Percentiles rank a stretch among this genome's conserved stretches.
phyloP scores from a whole-genome alignment of 2,888 invertebrate species.

The Metallyticus violacea region DNA sequence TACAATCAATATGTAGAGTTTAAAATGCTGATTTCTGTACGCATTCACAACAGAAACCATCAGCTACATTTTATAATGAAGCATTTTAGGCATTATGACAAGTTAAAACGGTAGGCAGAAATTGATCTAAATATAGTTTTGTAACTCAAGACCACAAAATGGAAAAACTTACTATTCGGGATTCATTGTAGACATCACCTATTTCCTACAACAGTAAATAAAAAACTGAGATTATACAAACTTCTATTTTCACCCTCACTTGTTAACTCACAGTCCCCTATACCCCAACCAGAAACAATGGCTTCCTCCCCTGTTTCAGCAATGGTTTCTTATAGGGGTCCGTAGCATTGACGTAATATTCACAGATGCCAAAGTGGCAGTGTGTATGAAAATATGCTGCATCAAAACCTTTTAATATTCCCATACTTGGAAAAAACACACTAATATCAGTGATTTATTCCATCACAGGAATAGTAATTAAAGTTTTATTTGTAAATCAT shows the following conservation, averaged over 20 bases:
- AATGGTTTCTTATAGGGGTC: slow-evolving; percentile 34
- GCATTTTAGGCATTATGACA: too few relatives aligned
- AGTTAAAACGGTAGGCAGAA: background rate
- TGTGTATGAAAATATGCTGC: background rate
- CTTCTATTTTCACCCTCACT: background rate
- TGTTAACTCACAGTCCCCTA: background rate
- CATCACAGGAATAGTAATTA: too few relatives aligned
- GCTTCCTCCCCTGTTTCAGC: slow-evolving; percentile 31
- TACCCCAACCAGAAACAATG: slow-evolving; percentile 31
- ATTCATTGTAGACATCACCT: slow-evolving; percentile 58
- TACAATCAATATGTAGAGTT: too few relatives aligned
- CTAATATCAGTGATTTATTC: too few relatives aligned
- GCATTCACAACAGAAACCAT: too few relatives aligned
- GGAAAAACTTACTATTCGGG: slow-evolving; percentile 77
- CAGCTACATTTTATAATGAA: too few relatives aligned
- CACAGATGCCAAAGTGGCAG: slow-evolving; percentile 35
- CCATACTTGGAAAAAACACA: too few relatives aligned
- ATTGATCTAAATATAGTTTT: background rate
- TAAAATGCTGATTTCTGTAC: too few relatives aligned
- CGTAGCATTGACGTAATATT: slow-evolving; percentile 35
- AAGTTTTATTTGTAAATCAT: too few relatives aligned
- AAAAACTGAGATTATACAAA: background rate
- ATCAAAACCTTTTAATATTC: too few relatives aligned
- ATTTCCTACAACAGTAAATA: slow-evolving; percentile 7
- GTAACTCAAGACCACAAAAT: background rate